Conservation (phyloP, 2,888 invertebrate genomes). For the Meiosimyza platycephala region DNA sequence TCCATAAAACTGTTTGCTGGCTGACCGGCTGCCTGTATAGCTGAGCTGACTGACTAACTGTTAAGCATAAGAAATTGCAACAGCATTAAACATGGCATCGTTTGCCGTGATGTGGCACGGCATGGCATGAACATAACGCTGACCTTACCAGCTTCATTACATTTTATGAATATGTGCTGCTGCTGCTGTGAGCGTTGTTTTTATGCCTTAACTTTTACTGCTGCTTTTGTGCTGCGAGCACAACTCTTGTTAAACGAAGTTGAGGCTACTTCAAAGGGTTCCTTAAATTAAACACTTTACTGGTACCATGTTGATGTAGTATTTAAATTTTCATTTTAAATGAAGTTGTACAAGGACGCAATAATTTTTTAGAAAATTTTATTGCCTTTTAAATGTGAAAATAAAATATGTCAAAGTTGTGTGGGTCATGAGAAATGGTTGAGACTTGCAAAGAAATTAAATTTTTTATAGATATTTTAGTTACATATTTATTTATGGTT, state of each 20-base stretch:
- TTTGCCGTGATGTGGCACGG: background rate
- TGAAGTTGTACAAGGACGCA: too few relatives aligned
- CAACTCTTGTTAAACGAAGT: background rate
- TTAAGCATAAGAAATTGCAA: background rate
- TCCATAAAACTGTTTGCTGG: conserved; percentile 23
- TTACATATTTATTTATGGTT: too few relatives aligned
- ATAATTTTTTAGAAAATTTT: too few relatives aligned
- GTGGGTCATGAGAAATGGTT: too few relatives aligned
- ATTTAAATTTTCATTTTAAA: too few relatives aligned
- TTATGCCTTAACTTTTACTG: background rate
- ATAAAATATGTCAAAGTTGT: too few relatives aligned
- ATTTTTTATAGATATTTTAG: too few relatives aligned
- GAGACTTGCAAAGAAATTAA: too few relatives aligned
- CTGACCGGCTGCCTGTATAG: background rate
- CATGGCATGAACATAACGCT: conserved; percentile 16
- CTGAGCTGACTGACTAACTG: background rate
- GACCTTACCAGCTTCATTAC: conserved; percentile 29
- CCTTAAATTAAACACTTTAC: conserved; percentile 4
- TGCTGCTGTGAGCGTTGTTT: too few relatives aligned
- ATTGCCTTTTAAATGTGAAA: too few relatives aligned
- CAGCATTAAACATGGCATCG: conserved; percentile 5
- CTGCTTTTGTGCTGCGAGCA: background rate
- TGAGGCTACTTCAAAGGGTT: background rate
- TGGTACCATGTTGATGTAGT: background rate
- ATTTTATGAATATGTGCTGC: conserved; percentile 22